Conservation (phyloP, 2,888 invertebrate species). For the Tenthredo notha region DNA sequence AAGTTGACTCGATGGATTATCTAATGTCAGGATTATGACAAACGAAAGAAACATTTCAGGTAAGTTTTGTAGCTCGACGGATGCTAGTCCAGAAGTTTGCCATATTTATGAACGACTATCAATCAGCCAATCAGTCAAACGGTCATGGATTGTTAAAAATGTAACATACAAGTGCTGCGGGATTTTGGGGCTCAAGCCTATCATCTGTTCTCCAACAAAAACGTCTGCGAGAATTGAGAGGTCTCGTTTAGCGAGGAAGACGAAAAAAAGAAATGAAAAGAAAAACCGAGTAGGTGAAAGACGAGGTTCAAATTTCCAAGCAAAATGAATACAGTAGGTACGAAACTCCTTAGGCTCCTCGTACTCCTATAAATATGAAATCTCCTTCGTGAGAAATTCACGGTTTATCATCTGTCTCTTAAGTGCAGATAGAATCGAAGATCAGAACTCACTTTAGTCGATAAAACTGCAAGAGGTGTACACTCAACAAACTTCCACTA, state of each 20-base stretch:
- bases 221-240: neutral
- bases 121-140: neutral
- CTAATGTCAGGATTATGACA: neutral
- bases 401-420: neutral
- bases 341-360: neutral
- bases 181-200: neutral
- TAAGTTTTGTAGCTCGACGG: neutral
- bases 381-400: neutral
- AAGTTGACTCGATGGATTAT: neutral
- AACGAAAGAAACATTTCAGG: neutral
- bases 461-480: neutral
- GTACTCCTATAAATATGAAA: constrained; percentile 1
- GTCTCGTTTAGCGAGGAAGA: neutral
- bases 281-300: neutral
- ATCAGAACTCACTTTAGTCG: neutral
- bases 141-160: neutral
- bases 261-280: too few species aligned
- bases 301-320: neutral
- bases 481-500: neutral
- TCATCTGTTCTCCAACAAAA: neutral
- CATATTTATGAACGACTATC: neutral
- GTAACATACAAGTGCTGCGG: neutral
- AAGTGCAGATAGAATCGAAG: neutral
- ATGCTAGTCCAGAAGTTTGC: neutral
- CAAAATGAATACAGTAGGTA: neutral